These are phyloP conservation scores for Parelbella ahira DNA, from an alignment of 2,888 invertebrate species.

Conservation along the genomic window DNA sequence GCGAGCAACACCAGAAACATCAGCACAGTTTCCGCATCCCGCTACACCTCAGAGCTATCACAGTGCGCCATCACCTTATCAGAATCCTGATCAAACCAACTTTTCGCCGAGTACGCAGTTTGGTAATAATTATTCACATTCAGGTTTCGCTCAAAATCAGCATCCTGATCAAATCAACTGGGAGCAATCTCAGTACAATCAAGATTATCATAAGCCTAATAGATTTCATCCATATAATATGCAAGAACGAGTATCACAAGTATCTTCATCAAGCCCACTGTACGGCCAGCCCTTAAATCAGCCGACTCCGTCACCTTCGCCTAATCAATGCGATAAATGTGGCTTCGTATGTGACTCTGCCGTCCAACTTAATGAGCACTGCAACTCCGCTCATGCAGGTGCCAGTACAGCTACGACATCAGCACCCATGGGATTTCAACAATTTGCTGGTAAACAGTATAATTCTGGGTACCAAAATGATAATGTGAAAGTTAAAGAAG, in stretches of 20 bases:
- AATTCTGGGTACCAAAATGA: constrained; percentile 70
- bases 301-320: constrained; percentile 86
- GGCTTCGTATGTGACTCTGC: constrained; percentile 89
- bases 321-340: constrained; percentile 91
- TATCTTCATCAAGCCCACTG: constrained; percentile 76
- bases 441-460: constrained; percentile 73
- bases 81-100: constrained; percentile 80
- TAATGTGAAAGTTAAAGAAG: constrained; percentile 79
- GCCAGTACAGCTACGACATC: constrained; percentile 60
- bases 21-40: constrained; percentile 81
- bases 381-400: constrained; percentile 83
- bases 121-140: constrained; percentile 72
- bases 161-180: constrained; percentile 72
- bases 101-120: constrained; percentile 79
- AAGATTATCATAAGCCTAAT: constrained; percentile 67
- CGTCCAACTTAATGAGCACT: constrained; percentile 87
- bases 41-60: constrained; percentile 84
- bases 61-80: constrained; percentile 84
- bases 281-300: constrained; percentile 82
- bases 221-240: constrained; percentile 77
- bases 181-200: constrained; percentile 71
- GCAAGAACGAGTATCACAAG: constrained; percentile 77
- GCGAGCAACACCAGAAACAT: constrained; percentile 80
- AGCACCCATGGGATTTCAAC: constrained; percentile 74
- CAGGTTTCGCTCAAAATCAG: constrained; percentile 73